Conservation (phyloP, 2,888 invertebrate species). For the Dicycla oo region DNA sequence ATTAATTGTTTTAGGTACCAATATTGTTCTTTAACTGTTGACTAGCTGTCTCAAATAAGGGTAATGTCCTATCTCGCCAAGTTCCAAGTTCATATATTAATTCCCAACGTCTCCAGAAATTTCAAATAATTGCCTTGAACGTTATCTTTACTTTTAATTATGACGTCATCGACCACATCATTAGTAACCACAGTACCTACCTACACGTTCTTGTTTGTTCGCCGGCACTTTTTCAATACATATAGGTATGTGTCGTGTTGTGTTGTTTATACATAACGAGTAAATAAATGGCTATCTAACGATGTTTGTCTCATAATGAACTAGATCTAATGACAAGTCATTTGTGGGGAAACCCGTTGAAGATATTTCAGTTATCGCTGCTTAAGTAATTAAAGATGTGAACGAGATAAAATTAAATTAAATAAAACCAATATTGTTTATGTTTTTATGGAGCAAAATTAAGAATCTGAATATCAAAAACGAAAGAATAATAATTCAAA, state of each 20-base stretch:
- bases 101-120: no score
- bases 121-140: neutral
- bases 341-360: neutral
- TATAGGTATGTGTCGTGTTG: conserved; percentile 31
- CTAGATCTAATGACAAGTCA: conserved; percentile 27
- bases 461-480: neutral
- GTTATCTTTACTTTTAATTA: conserved; percentile 5
- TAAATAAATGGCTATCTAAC: conserved; percentile 36
- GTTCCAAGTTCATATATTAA: no score
- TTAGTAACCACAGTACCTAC: conserved; percentile 26
- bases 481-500: neutral
- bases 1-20: neutral
- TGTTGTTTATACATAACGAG: conserved; percentile 11
- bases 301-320: conserved; percentile 15
- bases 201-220: conserved; percentile 22
- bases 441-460: neutral
- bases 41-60: conserved; percentile 1
- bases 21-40: neutral
- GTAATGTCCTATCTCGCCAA: no score
- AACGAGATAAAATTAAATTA: no score
- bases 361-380: neutral
- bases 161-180: conserved; percentile 47
- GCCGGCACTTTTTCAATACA: conserved; percentile 22
- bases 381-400: neutral
- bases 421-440: neutral